Evolutionary conservation across 1,140 invertebrate species (phyloP), one percentile per base, ranked within the genome.

Genomic region (Orchestia grillus): DNA sequence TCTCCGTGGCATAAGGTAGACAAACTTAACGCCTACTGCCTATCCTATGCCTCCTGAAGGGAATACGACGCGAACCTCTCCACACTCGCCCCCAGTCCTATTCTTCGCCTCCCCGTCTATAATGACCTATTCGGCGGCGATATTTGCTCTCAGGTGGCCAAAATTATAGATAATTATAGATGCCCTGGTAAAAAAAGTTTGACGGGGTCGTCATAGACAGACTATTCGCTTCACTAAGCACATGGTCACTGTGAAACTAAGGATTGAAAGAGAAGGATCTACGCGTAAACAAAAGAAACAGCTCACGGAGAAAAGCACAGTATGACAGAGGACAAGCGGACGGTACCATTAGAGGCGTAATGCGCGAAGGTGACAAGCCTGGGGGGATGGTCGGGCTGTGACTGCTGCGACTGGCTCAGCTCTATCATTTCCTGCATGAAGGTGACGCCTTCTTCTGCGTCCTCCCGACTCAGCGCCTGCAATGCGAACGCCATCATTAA

Each of bases 371-470:
- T 97, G 77, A 98, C 98, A 4, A 98, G 97, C 96, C 98, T 97
- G 43, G 98, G 97, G 87, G 98, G 97, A 40, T 98, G 98, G 96
- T 98, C 98, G n/a, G 98, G 97, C 97, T 98, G 98, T 96, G 98
- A 97, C 36, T 97, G 97, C 97, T 98, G 98, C 96, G 98, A 97
- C 97, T 98, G 98, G 57, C 99, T 99, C 90, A 99, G 97, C 97
- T 99, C 98, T 19, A 99, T 98, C 99, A 99, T 99, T 97, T 99
- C 99, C 97, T 99, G 98, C 99, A 99, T 99, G 97, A 99, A 99
- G 47, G 98, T 98, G 44, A 99, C 97, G 0, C 99, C 99, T 97
- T 99, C 98, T 97, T 99, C 98, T 0, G 99, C 99, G 97, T 99
- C 98, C 96, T 98, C 98, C 97, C 92, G 98, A 98, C 97, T 98